Base-by-base conservation (phyloP, 2,888 invertebrate genomes). In the Diarsia brunnea region DNA sequence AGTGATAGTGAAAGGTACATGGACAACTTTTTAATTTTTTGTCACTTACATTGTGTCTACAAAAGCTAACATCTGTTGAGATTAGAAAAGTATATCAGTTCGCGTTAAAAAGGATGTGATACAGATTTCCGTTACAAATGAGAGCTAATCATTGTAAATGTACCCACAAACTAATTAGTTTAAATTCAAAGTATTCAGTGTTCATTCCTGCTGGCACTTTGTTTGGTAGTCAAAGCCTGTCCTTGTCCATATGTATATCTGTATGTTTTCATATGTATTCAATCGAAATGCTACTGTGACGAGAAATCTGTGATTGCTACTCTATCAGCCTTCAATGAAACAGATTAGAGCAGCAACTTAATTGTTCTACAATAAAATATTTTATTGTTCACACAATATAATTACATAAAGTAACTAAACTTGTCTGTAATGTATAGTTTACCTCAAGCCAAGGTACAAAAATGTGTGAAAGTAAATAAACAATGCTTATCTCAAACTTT, bases 1-100 rank as follows among this genome's bases (percentile, higher is more conserved):
- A 60, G 5, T 75, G 60, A 53, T 72, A 85, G 83, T 80, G 79
- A 83, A 79, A 74, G 83, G 75, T 75, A 73, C 11, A 73, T 70
- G n/a, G 16, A 60, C n/a, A 64, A 61, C 24, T 38, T 69, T 73
- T 75, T 43, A 43, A 47, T 73, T 69, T 82, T 69, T 67, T 63
- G 69, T 47, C 45, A 66, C 24, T 63, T 64, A 73, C 69, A 73
- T 80, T 65, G 45, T 66, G 69, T 60, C 64, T 66, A 79, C 49
- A 69, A 68, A 76, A 68, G 73, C 60, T 75, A 88, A 87, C 87
- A 87, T 87, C 88, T 88, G 87, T 85, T 87, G 67, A 43, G 49
- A 78, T 78, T 70, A 53, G 19, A 72, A 79, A 74, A 72, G 0
- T 61, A 31, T 49, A 70, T 67, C 49, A 69, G 49, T 63, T 55